Base-by-base conservation (phyloP, 2,888 invertebrate species). In the Tridacna gigas region DNA sequence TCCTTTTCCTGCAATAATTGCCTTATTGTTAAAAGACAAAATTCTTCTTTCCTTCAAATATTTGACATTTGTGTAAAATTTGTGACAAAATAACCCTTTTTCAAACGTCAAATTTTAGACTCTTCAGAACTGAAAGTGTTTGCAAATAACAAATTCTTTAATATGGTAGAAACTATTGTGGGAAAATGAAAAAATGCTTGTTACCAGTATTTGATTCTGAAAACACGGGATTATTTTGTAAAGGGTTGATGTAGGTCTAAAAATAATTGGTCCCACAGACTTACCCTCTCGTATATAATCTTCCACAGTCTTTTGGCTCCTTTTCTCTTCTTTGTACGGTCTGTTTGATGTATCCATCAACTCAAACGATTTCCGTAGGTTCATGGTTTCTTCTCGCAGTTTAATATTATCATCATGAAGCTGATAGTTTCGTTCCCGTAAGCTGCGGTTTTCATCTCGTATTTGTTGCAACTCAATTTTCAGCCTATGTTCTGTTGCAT, bases 351-450 rank as follows among this genome's bases (percentile, higher is more conserved):
- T 79, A 71, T 83, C 86, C 66, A 84, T 76, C 9, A 85, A 60
- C 56, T 89, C 89, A n/a, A 88, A 45, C 5, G 85, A 82, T 60
- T 85, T 88, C 26, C 88, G 84, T 18, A 89, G 78, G 51, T 90
- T 86, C 51, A 73, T 71, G 26, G 90, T 77, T 79, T 92, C 90
- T 56, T 92, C 92, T 66, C 89, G 90, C 22, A 93, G 82, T 66
- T 89, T 85, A 47, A 93, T 87, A 82, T 93, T 94, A 80, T 94
- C 94, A 79, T 94, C 93, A 51, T 93, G 92, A 45, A 94, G 89
- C 67, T 90, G 88, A 84, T 92, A 92, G 79, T 94, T 94, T 71
- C 92, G 88, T 81, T 94, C 93, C 48, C 92, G 86, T 61, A 93
- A 84, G 13, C 86, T 90, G 12, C 91, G 85, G 28, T 94, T 89